Evolutionary conservation across 2,888 invertebrate species (phyloP), one percentile per base, ranked within the genome.

Genomic region (Maniola hyperantus): DNA sequence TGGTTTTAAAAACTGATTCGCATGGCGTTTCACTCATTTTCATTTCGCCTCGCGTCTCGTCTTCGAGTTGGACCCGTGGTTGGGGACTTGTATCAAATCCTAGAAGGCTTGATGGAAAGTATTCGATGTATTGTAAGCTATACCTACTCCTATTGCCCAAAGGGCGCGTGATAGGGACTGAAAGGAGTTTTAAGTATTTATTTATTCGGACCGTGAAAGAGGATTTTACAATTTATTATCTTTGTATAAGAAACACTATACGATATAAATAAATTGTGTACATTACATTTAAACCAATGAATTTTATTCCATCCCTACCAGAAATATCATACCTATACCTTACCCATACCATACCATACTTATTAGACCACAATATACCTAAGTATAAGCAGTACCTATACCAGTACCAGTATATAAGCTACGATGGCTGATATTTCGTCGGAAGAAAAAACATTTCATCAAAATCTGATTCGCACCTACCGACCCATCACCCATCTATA

Each of bases 261-360:
- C 89, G 91, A 91, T 92, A 91, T 85, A 72, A 92, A 92, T 92
- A 92, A 91, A 92, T 91, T 91, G 91, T 91, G 91, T 91, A 92
- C 89, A 89, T 90, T 87, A 88, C 83, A 89, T 87, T 82, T 85
- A 84, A 71, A 73, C 77, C 71, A 15, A 75, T 75, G 83, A 69
- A 83, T 91, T 91, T 91, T 77, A 89, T 89, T 89, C 71, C 68
- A 66, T 61, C 70, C 65, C 15, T 7, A 66, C 33, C 48, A 42
- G 13, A 36, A 42, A 39, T 0, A 20, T 18, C 5, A 20, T 11
- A n/a, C n/a, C n/a, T n/a, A 46, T 6, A 46, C 15, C 15, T 26
- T 13, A 46, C n/a, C 42, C 11, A 42, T 13, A 7, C 6, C 34
- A 10, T 11, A 11, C 39, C 10, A n/a, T n/a, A n/a, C n/a, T n/a